phyloP scores from a whole-genome alignment of 2,888 invertebrate species.

The Chymomyza caudatula region DNA sequence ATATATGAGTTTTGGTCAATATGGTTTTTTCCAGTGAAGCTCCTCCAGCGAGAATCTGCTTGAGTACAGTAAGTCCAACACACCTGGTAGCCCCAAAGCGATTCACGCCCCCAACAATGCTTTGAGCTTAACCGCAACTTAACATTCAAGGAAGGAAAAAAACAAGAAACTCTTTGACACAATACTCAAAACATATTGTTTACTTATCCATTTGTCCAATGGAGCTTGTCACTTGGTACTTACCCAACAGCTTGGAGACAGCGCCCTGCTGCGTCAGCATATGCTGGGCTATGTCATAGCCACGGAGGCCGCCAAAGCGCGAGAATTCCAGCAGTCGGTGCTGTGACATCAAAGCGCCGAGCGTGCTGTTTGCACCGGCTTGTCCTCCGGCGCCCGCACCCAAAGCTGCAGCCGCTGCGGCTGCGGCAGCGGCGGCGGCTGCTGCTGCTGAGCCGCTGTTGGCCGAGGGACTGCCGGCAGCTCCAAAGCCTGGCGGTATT shows the following conservation, averaged over 20 bases:
- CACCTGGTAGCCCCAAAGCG: too few relatives aligned
- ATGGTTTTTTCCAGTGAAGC: too few relatives aligned
- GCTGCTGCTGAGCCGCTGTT: slow-evolving; percentile 75
- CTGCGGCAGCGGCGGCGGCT: slow-evolving; percentile 44
- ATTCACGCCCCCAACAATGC: background rate
- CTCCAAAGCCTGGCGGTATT: background rate
- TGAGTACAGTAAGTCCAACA: too few relatives aligned
- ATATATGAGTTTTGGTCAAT: too few relatives aligned
- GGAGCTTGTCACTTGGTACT: slow-evolving; percentile 40
- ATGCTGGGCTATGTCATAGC: slow-evolving; percentile 77
- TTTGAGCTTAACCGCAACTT: background rate
- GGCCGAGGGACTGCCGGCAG: slow-evolving; percentile 49
- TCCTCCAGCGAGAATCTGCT: too few relatives aligned
- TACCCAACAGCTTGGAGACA: slow-evolving; percentile 76
- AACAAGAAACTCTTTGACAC: background rate
- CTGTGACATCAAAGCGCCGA: slow-evolving; percentile 85
- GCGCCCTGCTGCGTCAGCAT: slow-evolving; percentile 77
- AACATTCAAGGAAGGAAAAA: background rate
- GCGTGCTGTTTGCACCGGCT: slow-evolving; percentile 79
- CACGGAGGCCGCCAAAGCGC: slow-evolving; percentile 76
- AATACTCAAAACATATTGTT: background rate
- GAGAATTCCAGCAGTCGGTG: slow-evolving; percentile 76
- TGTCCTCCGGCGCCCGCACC: slow-evolving; percentile 38
- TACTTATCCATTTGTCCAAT: background rate
- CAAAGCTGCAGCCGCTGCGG: slow-evolving; percentile 48